Evolutionary conservation across 2,888 invertebrate species (phyloP).

Genomic region (Hyposoter didymator): DNA sequence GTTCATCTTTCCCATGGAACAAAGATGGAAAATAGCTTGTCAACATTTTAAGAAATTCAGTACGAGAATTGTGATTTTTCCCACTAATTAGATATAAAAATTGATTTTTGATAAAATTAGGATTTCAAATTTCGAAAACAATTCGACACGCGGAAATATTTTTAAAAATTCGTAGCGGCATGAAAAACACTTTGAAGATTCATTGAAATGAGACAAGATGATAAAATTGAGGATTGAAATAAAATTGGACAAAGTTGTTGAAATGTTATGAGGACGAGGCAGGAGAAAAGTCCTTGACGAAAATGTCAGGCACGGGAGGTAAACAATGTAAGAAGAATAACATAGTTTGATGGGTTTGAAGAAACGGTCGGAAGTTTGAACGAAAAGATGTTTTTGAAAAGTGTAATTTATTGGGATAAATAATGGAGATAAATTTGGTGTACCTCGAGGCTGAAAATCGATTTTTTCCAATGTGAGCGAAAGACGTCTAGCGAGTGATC

Average conservation of each 20-base stretch:
- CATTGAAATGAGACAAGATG: neutral
- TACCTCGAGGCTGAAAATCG: constrained; percentile 16
- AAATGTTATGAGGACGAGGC: neutral
- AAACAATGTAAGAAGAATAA: neutral
- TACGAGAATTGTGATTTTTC: neutral
- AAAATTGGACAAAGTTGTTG: neutral
- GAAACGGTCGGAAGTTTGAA: neutral
- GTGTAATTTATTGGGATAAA: neutral
- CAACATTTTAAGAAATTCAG: neutral
- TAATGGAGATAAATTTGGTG: neutral
- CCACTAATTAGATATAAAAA: neutral
- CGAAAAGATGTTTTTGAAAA: neutral
- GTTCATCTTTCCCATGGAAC: neutral
- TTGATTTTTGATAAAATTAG: neutral
- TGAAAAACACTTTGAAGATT: neutral
- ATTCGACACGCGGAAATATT: neutral
- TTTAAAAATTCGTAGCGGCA: neutral
- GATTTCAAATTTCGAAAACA: neutral
- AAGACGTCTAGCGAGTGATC: neutral
- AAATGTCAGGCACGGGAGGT: neutral
- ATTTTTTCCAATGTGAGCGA: constrained; percentile 18
- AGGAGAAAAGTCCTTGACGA: neutral
- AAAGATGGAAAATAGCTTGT: neutral
- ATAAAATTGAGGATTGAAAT: neutral
- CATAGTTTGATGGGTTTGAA: neutral